Evolutionary conservation across 1,140 invertebrate genomes (phyloP).

Genomic region (Plodia interpunctella): DNA sequence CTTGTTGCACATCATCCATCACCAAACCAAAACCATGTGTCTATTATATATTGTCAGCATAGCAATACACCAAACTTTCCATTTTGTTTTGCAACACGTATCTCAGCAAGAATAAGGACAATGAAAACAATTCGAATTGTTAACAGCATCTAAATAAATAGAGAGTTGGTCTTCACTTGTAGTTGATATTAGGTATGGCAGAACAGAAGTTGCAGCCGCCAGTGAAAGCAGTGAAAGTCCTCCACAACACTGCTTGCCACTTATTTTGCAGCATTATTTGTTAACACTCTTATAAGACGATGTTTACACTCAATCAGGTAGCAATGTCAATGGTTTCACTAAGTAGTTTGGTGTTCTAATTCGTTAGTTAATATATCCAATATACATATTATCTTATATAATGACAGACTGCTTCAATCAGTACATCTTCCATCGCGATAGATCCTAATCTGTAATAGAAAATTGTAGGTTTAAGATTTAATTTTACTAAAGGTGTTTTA

Average conservation of each 20-base stretch:
- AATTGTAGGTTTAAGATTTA: too few species aligned
- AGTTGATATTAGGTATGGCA: conserved; percentile 37
- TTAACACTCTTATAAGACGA: conserved; percentile 26
- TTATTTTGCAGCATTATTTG: conserved; percentile 36
- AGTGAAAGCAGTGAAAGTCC: conserved; percentile 73
- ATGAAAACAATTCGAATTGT: conserved; percentile 59
- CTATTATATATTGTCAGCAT: conserved; percentile 36
- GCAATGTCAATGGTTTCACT: conserved; percentile 8
- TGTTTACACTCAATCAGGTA: conserved; percentile 7
- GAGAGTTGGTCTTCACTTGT: conserved; percentile 50
- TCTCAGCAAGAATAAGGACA: conserved; percentile 55
- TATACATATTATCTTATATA: too few species aligned
- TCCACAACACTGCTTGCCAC: conserved; percentile 11
- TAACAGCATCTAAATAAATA: conserved; percentile 63
- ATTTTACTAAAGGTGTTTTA: too few species aligned
- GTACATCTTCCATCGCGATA: too few species aligned
- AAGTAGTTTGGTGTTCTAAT: background rate
- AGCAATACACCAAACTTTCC: conserved; percentile 56
- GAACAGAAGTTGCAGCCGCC: conserved; percentile 44
- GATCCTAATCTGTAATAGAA: too few species aligned
- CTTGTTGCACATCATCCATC: conserved; percentile 63
- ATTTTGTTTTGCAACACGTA: conserved; percentile 60
- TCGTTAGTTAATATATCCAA: too few species aligned
- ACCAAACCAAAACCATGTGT: conserved; percentile 47
- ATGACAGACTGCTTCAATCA: too few species aligned